Percentiles rank a stretch among this genome's conserved stretches.
Evolutionary conservation across 2,113 vertebrate genomes (phyloP).

Genomic region (Vicugna pacos): DNA sequence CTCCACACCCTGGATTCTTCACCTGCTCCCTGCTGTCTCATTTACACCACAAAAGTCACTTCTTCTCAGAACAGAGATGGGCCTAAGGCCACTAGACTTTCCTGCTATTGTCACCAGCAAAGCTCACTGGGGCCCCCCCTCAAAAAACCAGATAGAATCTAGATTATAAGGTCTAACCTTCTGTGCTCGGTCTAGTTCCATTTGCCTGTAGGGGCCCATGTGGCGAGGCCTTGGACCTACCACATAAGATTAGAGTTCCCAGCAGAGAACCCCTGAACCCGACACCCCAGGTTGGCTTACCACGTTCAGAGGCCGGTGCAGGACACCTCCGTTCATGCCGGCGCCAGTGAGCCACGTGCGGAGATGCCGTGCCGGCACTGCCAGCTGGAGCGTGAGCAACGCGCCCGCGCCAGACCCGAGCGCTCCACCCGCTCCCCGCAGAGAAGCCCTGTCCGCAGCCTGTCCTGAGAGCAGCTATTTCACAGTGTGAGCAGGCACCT

Average conservation of each 20-base stretch:
- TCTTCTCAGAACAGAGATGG: neutral
- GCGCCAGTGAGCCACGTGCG: no score
- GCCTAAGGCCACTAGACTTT: neutral
- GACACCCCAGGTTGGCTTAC: neutral
- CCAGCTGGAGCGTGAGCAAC: neutral
- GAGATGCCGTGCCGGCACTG: neutral
- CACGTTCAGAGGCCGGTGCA: neutral
- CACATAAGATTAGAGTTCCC: neutral
- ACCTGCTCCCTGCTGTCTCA: neutral
- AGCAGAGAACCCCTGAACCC: neutral
- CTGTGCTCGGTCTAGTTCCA: neutral
- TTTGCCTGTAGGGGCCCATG: neutral
- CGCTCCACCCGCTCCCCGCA: fast-evolving
- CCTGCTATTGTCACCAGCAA: neutral
- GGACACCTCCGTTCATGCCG: neutral
- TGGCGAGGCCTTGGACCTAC: neutral
- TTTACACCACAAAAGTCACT: neutral
- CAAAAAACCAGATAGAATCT: neutral
- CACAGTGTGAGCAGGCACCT: no score
- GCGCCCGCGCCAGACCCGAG: neutral
- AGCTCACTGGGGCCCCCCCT: neutral
- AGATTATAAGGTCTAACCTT: neutral
- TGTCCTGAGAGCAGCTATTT: neutral
- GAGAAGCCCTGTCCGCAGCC: neutral
- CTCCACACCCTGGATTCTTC: neutral